phyloP scores from a whole-genome alignment of 2,113 vertebrate genomes.

The Pavo muticus region DNA sequence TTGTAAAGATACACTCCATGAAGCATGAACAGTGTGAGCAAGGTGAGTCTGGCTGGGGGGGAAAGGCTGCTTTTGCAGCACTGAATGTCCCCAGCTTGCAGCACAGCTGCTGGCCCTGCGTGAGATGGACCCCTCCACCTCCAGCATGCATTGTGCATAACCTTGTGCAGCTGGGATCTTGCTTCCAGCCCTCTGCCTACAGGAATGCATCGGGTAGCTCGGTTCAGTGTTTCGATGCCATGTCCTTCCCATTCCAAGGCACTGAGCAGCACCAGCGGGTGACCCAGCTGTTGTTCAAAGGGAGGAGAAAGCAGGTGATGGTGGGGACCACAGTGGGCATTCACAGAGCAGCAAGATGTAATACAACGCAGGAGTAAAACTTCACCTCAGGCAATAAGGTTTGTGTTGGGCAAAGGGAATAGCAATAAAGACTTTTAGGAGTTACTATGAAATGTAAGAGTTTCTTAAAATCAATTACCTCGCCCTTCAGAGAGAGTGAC shows the following conservation, averaged over 20 bases:
- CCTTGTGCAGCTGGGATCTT: neutral
- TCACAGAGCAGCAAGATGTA: neutral
- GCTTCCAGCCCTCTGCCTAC: neutral
- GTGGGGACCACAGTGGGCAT: neutral
- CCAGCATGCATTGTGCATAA: neutral
- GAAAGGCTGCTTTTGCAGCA: accelerated
- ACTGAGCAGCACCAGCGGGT: neutral
- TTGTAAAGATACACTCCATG: neutral
- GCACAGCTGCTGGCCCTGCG: neutral
- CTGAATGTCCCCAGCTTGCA: neutral
- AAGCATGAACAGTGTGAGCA: accelerated
- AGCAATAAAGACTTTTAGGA: neutral
- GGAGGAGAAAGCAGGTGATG: neutral
- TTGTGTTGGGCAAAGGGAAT: neutral
- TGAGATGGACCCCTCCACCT: accelerated
- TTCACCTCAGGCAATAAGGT: neutral
- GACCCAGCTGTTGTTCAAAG: neutral
- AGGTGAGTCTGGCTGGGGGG: accelerated
- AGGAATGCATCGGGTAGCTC: neutral
- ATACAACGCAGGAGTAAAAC: neutral
- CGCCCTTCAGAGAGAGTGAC: conserved; percentile 10
- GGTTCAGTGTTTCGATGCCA: neutral
- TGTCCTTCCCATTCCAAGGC: neutral
- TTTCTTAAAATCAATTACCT: conserved; percentile 22
- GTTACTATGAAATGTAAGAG: neutral